These are phyloP conservation scores for Emys orbicularis DNA, from an alignment of 2,797 vertebrate genomes.

Conservation along the genomic window DNA sequence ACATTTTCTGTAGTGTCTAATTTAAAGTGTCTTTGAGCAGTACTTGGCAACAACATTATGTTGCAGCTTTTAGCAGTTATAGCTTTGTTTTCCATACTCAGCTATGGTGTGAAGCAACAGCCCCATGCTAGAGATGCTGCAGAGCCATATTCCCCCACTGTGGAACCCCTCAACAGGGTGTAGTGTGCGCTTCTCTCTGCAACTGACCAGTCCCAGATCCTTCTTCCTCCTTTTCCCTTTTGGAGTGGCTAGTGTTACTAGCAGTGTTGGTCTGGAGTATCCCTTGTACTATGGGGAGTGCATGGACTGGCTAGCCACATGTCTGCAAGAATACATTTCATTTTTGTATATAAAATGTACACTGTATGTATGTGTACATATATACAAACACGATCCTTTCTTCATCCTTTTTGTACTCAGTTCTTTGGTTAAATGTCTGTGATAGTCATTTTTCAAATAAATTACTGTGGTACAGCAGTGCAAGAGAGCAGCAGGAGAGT, in stretches of 20 bases:
- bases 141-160: accelerated
- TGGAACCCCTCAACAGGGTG: accelerated
- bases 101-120: neutral
- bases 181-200: accelerated
- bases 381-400: neutral
- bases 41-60: neutral
- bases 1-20: neutral
- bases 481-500: too few relatives aligned
- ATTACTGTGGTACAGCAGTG: neutral
- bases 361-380: accelerated
- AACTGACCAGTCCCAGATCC: neutral
- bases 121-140: neutral
- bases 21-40: neutral
- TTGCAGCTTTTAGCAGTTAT: neutral
- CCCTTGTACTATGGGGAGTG: neutral
- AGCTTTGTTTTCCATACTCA: neutral
- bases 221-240: neutral
- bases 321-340: neutral
- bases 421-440: neutral
- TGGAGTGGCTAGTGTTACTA: neutral
- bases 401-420: neutral
- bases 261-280: neutral
- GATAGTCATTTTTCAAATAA: neutral
- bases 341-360: neutral
- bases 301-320: accelerated